Conservation (phyloP, 1,140 invertebrate species). For the Drosophila pseudoobscura region DNA sequence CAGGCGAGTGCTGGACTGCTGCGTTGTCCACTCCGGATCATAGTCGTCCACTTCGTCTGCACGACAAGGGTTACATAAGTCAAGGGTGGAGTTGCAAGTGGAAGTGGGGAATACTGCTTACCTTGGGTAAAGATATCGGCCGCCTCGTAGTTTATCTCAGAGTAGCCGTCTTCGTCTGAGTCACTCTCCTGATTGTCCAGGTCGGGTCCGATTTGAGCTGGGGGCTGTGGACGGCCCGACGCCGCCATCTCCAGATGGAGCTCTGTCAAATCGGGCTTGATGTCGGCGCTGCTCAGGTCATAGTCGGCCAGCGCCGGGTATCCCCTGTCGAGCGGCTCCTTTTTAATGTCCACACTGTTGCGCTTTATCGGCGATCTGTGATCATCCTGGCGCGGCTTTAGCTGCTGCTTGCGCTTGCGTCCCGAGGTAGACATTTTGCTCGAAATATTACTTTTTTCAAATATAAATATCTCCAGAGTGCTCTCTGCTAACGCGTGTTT, state of each 20-base stretch:
- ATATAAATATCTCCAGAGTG: slow-evolving; percentile 21
- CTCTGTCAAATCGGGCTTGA: slow-evolving; percentile 66
- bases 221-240: slow-evolving; percentile 6
- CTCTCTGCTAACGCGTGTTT: slow-evolving; percentile 61
- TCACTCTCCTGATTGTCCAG: slow-evolving; percentile 64
- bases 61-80: slow-evolving; percentile 8
- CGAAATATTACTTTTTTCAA: not conserved
- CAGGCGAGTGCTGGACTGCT: slow-evolving; percentile 37
- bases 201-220: slow-evolving; percentile 8
- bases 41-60: slow-evolving; percentile 57
- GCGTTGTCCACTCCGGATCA: slow-evolving; percentile 57
- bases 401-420: slow-evolving; percentile 65
- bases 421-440: slow-evolving; percentile 58
- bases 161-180: slow-evolving; percentile 71
- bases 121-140: slow-evolving; percentile 59
- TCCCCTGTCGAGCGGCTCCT: slow-evolving; percentile 26
- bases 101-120: slow-evolving; percentile 23
- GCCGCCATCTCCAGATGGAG: slow-evolving; percentile 55
- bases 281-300: slow-evolving; percentile 49
- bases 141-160: slow-evolving; percentile 50
- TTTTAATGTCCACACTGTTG: slow-evolving; percentile 44
- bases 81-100: not conserved
- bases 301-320: slow-evolving; percentile 65
- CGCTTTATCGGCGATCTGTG: slow-evolving; percentile 64
- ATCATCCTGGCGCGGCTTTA: slow-evolving; percentile 63